Evolutionary conservation across 2,797 vertebrate genomes (phyloP).

Genomic region (Uromys caudimaculatus): DNA sequence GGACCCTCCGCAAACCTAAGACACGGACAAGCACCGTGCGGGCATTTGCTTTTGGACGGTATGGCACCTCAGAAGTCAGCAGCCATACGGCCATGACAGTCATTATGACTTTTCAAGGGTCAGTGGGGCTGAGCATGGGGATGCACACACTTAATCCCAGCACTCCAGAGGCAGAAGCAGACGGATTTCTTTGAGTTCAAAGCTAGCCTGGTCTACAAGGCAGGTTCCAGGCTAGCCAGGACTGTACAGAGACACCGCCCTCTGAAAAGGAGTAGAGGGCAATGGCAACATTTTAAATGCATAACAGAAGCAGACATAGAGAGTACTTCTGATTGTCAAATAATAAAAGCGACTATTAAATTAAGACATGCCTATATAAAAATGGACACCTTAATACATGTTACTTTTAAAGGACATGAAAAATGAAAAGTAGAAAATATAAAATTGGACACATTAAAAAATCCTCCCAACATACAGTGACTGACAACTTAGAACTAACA

Average conservation of each 20-base stretch:
- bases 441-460: slow-evolving; percentile 1
- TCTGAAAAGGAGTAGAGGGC: background rate
- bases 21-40: background rate
- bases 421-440: background rate
- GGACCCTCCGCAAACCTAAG: background rate
- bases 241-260: background rate
- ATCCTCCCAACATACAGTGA: background rate
- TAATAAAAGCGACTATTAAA: background rate
- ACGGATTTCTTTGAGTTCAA: background rate
- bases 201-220: background rate
- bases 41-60: background rate
- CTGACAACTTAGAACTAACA: slow-evolving; percentile 21
- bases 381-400: background rate
- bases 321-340: background rate
- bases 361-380: background rate
- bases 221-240: background rate
- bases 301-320: slow-evolving; percentile 31
- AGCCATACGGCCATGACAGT: slow-evolving; percentile 22
- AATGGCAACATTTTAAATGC: background rate
- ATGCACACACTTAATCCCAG: background rate
- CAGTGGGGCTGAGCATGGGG: too few species aligned
- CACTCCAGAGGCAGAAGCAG: background rate
- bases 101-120: slow-evolving; percentile 24
- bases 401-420: background rate
- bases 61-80: slow-evolving; percentile 30